These are phyloP conservation scores for Cynocephalus volans DNA, from an alignment of 2,113 vertebrate species.

Conservation along the genomic window DNA sequence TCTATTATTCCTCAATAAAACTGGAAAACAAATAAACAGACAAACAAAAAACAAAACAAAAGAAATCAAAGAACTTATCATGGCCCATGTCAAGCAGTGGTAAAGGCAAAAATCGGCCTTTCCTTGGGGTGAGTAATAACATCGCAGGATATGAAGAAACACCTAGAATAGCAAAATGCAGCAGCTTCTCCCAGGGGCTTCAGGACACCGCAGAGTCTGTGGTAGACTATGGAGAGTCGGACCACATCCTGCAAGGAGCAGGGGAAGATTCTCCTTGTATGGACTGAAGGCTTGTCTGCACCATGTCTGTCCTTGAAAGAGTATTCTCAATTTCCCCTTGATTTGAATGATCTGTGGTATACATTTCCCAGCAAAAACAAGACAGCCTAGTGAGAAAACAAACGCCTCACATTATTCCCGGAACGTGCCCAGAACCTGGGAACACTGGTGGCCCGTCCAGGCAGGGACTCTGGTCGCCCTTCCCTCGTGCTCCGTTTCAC, in stretches of 20 bases:
- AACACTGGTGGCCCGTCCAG: neutral
- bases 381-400: neutral
- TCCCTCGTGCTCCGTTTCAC: neutral
- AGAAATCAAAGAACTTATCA: neutral
- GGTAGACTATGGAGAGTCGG: neutral
- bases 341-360: neutral
- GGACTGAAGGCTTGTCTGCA: neutral
- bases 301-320: neutral
- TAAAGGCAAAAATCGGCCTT: neutral
- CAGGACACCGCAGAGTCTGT: neutral
- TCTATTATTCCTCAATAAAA: neutral
- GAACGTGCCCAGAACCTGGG: too few relatives aligned
- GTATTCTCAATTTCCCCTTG: neutral
- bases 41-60: too few relatives aligned
- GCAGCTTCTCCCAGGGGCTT: neutral
- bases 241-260: neutral
- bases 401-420: neutral
- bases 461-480: neutral
- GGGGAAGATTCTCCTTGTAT: neutral
- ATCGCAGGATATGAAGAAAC: neutral
- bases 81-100: neutral
- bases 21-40: neutral
- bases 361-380: neutral
- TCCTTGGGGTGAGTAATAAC: neutral
- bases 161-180: accelerated